Conservation (phyloP, 2,113 vertebrate species). For the Nannospalax galili region DNA sequence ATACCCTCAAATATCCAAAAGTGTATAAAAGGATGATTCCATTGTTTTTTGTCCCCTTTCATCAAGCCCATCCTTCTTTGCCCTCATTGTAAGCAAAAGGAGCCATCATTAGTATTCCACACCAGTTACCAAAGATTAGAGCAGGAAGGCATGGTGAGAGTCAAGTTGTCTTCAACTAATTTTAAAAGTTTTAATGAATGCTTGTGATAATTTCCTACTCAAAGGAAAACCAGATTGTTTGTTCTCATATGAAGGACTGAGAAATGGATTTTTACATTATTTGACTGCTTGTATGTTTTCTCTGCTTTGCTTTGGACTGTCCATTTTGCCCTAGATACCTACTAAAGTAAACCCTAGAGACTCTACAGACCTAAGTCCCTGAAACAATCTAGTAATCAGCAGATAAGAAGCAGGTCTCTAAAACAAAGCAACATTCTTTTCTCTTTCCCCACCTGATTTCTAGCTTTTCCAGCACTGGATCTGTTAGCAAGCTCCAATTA, state of each 20-base stretch:
- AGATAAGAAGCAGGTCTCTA: constrained; percentile 55
- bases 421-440: neutral
- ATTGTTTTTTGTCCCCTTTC: neutral
- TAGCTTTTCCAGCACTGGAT: constrained; percentile 32
- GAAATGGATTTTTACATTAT: constrained; percentile 52
- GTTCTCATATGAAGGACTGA: neutral
- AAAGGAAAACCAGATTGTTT: neutral
- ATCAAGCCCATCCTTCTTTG: neutral
- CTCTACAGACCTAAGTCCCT: neutral
- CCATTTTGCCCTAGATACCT: constrained; percentile 37
- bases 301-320: constrained; percentile 57
- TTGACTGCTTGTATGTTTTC: constrained; percentile 62
- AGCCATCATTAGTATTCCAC: neutral
- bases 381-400: neutral
- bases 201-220: neutral
- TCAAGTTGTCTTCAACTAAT: neutral
- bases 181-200: neutral
- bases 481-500: constrained; percentile 38
- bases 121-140: neutral
- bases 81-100: neutral
- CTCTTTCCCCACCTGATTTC: neutral
- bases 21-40: neutral
- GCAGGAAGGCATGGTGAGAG: neutral
- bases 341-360: neutral
- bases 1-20: neutral